These are phyloP conservation scores for Pristionchus arcanus DNA, from an alignment of 2,888 invertebrate genomes.

Conservation along the genomic window DNA sequence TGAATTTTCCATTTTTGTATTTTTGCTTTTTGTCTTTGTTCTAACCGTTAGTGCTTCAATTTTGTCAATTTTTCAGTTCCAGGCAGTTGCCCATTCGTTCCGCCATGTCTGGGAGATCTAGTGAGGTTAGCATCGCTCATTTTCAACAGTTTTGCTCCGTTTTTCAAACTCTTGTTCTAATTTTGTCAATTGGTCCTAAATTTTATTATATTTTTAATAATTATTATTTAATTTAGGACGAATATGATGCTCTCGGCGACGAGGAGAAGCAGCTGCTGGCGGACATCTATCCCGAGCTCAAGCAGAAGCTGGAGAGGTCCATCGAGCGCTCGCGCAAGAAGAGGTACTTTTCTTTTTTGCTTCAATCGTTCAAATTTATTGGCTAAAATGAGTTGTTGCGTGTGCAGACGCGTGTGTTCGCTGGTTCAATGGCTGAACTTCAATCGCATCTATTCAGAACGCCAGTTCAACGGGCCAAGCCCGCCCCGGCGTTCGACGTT, in stretches of 20 bases:
- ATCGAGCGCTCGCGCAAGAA: slow-evolving; percentile 30
- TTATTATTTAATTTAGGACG: background rate
- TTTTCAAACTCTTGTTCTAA: too few relatives aligned
- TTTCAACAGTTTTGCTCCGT: background rate
- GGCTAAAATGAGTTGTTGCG: too few relatives aligned
- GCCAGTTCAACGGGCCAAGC: background rate
- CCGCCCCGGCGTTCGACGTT: slow-evolving; percentile 1
- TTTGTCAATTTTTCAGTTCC: background rate
- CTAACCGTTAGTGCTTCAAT: background rate
- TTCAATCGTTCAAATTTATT: background rate
- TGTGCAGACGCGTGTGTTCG: too few relatives aligned
- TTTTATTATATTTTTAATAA: background rate
- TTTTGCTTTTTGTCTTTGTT: background rate
- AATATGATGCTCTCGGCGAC: slow-evolving; percentile 48
- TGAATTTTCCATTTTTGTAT: background rate
- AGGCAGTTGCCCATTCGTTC: background rate
- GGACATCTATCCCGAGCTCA: slow-evolving; percentile 60
- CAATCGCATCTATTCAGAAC: background rate
- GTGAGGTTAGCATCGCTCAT: background rate
- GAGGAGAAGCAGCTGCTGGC: slow-evolving; percentile 57
- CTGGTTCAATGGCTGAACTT: background rate
- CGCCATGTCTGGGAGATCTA: slow-evolving; percentile 6
- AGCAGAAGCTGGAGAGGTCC: slow-evolving; percentile 25
- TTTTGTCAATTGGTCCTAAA: background rate
- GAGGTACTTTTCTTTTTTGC: background rate